phyloP scores from a whole-genome alignment of 2,113 vertebrate species.

The Pollachius pollachius region DNA sequence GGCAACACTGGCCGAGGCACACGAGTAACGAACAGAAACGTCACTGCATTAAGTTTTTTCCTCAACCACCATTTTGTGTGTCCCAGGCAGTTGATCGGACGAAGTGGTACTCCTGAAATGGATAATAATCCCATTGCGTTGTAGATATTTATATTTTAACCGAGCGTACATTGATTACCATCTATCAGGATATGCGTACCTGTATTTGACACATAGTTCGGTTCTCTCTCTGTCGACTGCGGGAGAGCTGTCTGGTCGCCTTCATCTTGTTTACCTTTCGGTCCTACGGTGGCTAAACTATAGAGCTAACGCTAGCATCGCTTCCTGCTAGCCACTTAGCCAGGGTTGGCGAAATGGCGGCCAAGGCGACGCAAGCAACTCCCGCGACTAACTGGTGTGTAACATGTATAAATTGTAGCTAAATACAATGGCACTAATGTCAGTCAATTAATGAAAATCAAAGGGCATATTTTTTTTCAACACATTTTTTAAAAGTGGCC shows the following conservation, averaged over 20 bases:
- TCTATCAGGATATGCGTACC: background rate
- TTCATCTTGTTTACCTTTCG: slow-evolving; percentile 48
- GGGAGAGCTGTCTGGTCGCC: background rate
- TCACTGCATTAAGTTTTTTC: slow-evolving; percentile 14
- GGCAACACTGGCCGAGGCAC: too few species aligned
- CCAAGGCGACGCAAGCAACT: slow-evolving; percentile 67
- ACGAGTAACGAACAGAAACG: background rate
- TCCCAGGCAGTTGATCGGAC: background rate
- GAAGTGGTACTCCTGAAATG: background rate
- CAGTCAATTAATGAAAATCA: too few species aligned
- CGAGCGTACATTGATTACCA: background rate
- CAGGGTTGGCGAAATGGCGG: slow-evolving; percentile 74
- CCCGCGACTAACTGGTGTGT: slow-evolving; percentile 71
- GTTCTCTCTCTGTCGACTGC: background rate
- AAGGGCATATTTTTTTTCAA: too few species aligned
- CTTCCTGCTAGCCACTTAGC: slow-evolving; percentile 34
- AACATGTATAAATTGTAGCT: background rate
- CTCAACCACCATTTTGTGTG: slow-evolving; percentile 64
- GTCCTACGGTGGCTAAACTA: background rate
- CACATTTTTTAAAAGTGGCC: too few species aligned
- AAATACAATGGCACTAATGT: background rate
- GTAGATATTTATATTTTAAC: background rate
- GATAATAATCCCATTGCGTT: slow-evolving; percentile 2
- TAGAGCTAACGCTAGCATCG: slow-evolving; percentile 4
- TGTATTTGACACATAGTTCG: background rate